Conservation (phyloP, 2,797 vertebrate genomes). For the Buphagus erythrorhynchus region DNA sequence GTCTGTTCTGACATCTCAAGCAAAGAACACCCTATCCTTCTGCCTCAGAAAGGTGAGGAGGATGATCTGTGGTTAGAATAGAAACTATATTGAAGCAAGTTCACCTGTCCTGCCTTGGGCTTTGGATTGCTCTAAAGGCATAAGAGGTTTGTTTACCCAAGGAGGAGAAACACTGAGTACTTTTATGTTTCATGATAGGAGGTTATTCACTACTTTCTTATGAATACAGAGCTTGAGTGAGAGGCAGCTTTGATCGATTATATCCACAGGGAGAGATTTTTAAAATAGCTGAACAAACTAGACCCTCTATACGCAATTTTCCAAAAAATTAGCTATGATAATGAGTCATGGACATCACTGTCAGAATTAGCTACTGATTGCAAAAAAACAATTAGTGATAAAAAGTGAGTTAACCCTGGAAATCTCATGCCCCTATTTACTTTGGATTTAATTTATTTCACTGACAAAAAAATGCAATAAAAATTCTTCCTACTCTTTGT, state of each 20-base stretch:
- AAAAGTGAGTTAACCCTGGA: background rate
- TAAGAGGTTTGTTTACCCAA: background rate
- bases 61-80: background rate
- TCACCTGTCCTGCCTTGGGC: background rate
- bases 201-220: background rate
- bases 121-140: background rate
- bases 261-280: background rate
- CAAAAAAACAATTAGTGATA: background rate
- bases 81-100: background rate
- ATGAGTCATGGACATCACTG: background rate
- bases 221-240: background rate
- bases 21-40: background rate
- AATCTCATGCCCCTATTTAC: background rate
- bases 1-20: background rate
- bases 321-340: background rate
- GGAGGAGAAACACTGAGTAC: background rate
- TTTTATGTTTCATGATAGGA: background rate
- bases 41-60: background rate
- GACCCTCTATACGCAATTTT: background rate
- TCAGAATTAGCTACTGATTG: background rate
- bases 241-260: background rate
- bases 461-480: conserved; percentile 33
- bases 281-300: background rate
- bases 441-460: conserved; percentile 45
- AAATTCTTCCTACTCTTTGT: conserved; percentile 45